phyloP scores from a whole-genome alignment of 2,113 vertebrate species.

The Malurus elegans region DNA sequence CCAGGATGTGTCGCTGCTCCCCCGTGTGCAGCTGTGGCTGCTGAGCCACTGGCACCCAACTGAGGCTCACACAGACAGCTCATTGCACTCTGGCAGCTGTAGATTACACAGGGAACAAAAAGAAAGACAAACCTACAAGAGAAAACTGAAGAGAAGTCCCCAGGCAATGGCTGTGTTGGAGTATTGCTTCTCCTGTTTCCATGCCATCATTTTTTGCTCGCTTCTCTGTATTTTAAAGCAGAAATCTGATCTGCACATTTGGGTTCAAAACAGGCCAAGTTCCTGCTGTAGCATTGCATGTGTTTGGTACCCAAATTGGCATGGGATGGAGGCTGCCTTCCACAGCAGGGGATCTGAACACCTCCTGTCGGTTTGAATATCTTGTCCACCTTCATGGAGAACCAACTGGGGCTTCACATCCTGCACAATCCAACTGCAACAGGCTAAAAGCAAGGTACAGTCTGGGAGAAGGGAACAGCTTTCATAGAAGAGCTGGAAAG shows the following conservation, averaged over 20 bases:
- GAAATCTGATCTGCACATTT: constrained; percentile 20
- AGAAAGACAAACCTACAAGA: neutral
- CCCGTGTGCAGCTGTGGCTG: neutral
- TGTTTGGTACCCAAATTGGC: neutral
- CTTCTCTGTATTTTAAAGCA: neutral
- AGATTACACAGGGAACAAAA: neutral
- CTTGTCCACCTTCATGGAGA: neutral
- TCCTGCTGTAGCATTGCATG: neutral
- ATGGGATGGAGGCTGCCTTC: constrained; percentile 16
- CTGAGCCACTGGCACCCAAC: neutral
- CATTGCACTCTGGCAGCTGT: constrained; percentile 33
- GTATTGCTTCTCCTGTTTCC: neutral
- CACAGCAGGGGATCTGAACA: neutral
- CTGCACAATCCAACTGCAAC: neutral
- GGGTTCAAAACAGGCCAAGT: neutral
- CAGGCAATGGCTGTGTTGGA: neutral
- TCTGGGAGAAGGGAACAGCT: neutral
- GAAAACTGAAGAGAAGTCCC: neutral
- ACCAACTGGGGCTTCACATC: neutral
- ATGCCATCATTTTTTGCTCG: neutral
- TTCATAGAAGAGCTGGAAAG: neutral
- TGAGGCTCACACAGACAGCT: neutral
- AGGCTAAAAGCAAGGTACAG: neutral
- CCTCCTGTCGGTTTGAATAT: neutral
- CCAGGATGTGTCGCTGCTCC: neutral